These are phyloP conservation scores for Sebastiscus tertius DNA, from an alignment of 2,797 vertebrate genomes.

Conservation along the genomic window DNA sequence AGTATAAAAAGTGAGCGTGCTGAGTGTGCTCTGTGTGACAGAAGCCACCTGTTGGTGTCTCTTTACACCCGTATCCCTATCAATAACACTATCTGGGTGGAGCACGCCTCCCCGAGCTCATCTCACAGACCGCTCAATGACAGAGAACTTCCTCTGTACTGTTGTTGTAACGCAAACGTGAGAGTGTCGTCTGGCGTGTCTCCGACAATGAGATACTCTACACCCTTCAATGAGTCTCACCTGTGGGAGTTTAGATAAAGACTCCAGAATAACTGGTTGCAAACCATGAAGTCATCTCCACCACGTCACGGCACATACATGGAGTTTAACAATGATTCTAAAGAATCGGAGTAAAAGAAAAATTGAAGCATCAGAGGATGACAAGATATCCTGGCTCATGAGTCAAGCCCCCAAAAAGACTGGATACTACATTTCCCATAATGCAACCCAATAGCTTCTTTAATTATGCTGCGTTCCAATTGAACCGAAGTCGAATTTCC, in stretches of 20 bases:
- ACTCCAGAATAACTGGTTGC: slow-evolving; percentile 65
- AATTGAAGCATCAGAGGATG: not conserved
- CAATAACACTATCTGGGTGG: slow-evolving; percentile 70
- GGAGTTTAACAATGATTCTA: too few relatives aligned
- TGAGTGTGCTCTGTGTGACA: too few relatives aligned
- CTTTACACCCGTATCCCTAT: slow-evolving; percentile 44
- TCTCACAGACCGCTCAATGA: slow-evolving; percentile 50
- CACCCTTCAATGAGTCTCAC: slow-evolving; percentile 56
- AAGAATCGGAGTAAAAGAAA: too few relatives aligned
- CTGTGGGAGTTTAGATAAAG: slow-evolving; percentile 26
- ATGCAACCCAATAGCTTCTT: not conserved
- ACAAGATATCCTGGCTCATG: not conserved
- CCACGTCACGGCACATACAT: not conserved
- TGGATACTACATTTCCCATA: not conserved
- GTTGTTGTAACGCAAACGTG: slow-evolving; percentile 59
- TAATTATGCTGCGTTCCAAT: not conserved
- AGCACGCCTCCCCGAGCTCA: slow-evolving; percentile 39
- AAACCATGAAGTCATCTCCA: not conserved
- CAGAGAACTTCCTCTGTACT: slow-evolving; percentile 41
- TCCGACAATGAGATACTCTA: slow-evolving; percentile 57
- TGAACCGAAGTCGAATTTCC: too few relatives aligned
- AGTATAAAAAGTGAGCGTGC: not conserved
- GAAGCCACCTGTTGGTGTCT: not conserved
- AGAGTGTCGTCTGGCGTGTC: slow-evolving; percentile 27
- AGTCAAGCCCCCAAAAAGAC: not conserved